phyloP scores from a whole-genome alignment of 1,140 invertebrate genomes.

The Heliconius hewitsoni region DNA sequence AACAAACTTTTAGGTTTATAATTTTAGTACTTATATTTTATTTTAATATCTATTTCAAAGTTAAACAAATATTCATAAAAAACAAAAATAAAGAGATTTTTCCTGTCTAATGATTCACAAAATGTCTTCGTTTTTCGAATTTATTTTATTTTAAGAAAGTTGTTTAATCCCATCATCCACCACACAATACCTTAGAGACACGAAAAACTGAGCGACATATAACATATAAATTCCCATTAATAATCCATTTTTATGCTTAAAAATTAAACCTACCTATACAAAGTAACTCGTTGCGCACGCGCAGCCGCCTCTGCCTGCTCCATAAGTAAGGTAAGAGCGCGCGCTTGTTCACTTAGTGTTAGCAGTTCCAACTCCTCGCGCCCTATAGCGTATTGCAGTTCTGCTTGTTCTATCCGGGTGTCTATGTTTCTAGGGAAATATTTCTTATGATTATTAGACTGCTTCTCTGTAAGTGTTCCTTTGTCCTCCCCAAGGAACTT shows the following conservation, averaged over 20 bases:
- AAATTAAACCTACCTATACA: conserved; percentile 83
- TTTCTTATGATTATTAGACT: not conserved
- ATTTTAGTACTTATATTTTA: no score
- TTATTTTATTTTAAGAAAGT: no score
- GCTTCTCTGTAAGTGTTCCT: no score
- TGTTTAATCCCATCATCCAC: no score
- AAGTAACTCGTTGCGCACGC: conserved; percentile 79
- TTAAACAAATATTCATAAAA: no score
- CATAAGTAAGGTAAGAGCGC: conserved; percentile 88
- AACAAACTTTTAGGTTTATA: no score
- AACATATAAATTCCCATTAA: not conserved
- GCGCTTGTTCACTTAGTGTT: conserved; percentile 90
- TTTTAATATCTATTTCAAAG: no score
- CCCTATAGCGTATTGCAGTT: conserved; percentile 93
- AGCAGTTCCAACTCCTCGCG: conserved; percentile 92
- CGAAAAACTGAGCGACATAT: not conserved
- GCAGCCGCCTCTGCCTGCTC: conserved; percentile 85
- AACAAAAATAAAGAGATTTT: no score
- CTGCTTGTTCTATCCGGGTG: conserved; percentile 93
- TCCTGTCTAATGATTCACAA: no score
- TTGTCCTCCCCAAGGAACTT: no score
- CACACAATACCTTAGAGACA: no score
- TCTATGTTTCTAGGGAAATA: conserved; percentile 88
- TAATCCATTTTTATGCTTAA: not conserved
- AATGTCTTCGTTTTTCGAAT: no score